Conservation (phyloP, 2,113 vertebrate genomes). For the Pelecanus crispus region DNA sequence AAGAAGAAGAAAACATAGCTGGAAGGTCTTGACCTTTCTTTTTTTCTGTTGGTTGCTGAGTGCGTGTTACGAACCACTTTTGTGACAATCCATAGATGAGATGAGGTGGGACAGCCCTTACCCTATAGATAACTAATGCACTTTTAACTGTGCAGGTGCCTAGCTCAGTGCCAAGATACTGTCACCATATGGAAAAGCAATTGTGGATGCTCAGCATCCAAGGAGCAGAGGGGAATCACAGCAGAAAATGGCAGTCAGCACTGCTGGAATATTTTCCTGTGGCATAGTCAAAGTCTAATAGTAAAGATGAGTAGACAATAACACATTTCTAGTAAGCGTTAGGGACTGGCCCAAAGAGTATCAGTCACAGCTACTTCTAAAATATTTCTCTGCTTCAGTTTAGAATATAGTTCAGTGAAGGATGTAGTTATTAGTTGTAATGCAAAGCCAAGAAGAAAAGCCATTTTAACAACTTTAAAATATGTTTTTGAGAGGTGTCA, state of each 20-base stretch:
- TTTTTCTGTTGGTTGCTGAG: neutral
- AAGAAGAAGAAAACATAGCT: neutral
- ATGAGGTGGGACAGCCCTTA: neutral
- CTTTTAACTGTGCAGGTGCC: no score
- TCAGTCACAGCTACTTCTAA: neutral
- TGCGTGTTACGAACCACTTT: neutral
- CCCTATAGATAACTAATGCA: neutral
- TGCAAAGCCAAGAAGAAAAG: neutral
- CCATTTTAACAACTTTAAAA: neutral
- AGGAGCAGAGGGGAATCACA: neutral
- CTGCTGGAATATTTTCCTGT: neutral
- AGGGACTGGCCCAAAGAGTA: neutral
- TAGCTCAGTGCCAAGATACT: neutral
- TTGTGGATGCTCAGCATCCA: neutral
- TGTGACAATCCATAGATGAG: neutral
- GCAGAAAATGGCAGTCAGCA: neutral
- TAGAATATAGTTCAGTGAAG: neutral
- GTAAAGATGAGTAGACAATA: neutral
- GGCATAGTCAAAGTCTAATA: neutral
- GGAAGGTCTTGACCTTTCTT: neutral
- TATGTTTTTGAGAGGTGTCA: neutral
- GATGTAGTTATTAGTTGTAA: neutral
- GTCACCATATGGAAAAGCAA: neutral
- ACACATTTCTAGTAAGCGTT: neutral
- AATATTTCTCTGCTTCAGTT: neutral